These are phyloP conservation scores for Candidula unifasciata DNA, from an alignment of 2,888 invertebrate genomes.

Conservation along the genomic window DNA sequence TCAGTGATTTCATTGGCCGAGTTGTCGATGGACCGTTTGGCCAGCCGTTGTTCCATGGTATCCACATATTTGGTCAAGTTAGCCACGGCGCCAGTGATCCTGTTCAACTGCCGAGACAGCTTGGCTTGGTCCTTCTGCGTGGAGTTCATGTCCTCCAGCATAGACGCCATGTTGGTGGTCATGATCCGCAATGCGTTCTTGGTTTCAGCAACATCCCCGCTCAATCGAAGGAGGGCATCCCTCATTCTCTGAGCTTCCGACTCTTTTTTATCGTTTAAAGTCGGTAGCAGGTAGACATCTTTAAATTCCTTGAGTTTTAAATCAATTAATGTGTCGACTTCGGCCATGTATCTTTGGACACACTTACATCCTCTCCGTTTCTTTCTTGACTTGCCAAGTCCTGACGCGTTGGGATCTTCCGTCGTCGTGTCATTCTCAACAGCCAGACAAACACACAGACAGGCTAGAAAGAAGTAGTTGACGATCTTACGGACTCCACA, in stretches of 20 bases:
- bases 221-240: conserved; percentile 42
- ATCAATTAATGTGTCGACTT: conserved; percentile 51
- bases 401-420: not conserved
- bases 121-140: conserved; percentile 35
- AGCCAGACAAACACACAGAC: conserved; percentile 11
- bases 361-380: conserved; percentile 52
- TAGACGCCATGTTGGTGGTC: conserved; percentile 27
- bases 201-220: conserved; percentile 49
- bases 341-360: conserved; percentile 50
- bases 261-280: conserved; percentile 38
- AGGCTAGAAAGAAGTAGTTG: not conserved
- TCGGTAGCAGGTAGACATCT: conserved; percentile 49
- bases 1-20: conserved; percentile 14
- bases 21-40: not conserved
- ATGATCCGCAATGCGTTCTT: conserved; percentile 41
- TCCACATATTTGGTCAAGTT: conserved; percentile 44
- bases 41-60: conserved; percentile 31
- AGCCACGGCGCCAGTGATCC: conserved; percentile 36
- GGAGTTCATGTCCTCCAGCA: conserved; percentile 38
- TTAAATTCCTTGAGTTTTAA: conserved; percentile 50
- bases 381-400: conserved; percentile 16
- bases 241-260: conserved; percentile 34
- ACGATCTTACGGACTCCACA: conserved; percentile 9
- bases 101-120: conserved; percentile 10
- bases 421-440: not conserved